Evolutionary conservation across 2,113 vertebrate genomes (phyloP), one percentile per base, ranked within the genome.

Genomic region (Megaceryle torquata): DNA sequence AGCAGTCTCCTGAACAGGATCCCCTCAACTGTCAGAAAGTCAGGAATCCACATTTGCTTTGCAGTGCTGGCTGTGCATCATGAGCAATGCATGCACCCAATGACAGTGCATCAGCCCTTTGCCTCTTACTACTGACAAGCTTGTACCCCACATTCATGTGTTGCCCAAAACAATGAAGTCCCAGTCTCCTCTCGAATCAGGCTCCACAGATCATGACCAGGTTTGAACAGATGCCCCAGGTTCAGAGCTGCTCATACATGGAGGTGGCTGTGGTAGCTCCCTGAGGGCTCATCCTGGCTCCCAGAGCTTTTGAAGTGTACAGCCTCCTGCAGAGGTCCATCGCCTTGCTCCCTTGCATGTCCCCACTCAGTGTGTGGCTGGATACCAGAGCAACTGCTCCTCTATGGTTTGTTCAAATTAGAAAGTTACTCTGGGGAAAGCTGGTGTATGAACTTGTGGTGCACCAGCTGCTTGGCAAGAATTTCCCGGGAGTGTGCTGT

Each of bases 401-500:
- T 0, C 16, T 26, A 43, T 1, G 1, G 28, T n/a, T 43, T 64
- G 13, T 20, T 25, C 19, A 75, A 61, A 60, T 35, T 11, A 70
- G 28, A 92, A 86, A 86, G 19, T 41, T n/a, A 35, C 15, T 24
- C 17, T n/a, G 33, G 16, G 15, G 33, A 65, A 68, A 57, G 22
- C 6, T 29, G 25, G 18, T 5, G 1, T 7, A 54, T 7, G 56
- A 81, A 72, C 41, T 65, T 75, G 9, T 21, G 35, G 18, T 44
- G 51, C 28, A 64, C 18, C 31, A 51, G 56, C 14, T 56, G 44
- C 51, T 37, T 44, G 33, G 39, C 6, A 24, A 70, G 24, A 92
- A 76, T 19, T 0, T 0, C 35, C 33, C 29, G 19, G 13, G 61
- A 46, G 33, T 9, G 6, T 20, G 13, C 2, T 24, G 21, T 21